phyloP scores from a whole-genome alignment of 2,888 invertebrate species.

The Rhagonycha lutea region DNA sequence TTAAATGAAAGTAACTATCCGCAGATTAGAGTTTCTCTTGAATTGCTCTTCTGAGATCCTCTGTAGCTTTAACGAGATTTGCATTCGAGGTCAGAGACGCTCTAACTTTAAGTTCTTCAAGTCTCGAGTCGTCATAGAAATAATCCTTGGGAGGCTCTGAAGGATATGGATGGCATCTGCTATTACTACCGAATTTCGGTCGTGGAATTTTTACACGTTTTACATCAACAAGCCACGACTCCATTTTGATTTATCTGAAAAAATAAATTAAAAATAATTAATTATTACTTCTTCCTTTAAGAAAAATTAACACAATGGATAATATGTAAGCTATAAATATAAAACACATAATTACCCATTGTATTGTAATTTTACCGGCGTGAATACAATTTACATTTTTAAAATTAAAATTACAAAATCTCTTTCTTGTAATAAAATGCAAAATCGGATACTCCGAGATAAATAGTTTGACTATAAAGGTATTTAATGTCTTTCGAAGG shows the following conservation, averaged over 20 bases:
- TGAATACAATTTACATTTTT: background rate
- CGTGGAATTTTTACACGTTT: constrained; percentile 83
- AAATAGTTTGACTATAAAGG: background rate
- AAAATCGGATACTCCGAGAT: background rate
- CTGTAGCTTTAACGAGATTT: constrained; percentile 69
- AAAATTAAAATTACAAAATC: background rate
- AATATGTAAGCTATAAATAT: background rate
- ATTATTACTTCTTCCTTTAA: background rate
- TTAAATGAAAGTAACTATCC: background rate
- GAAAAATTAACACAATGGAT: background rate
- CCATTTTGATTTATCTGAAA: constrained; percentile 61
- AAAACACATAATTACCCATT: background rate
- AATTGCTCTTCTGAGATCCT: constrained; percentile 74
- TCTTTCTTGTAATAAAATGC: background rate
- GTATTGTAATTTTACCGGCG: background rate
- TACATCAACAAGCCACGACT: constrained; percentile 83
- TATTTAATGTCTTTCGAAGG: background rate
- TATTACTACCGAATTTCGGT: constrained; percentile 73
- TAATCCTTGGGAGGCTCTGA: constrained; percentile 81
- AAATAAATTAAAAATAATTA: background rate
- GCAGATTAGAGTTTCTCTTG: constrained; percentile 74
- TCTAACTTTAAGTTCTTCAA: constrained; percentile 60
- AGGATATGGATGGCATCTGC: constrained; percentile 61
- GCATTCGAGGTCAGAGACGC: constrained; percentile 51
- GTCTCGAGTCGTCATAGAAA: constrained; percentile 61